These are phyloP conservation scores for Corapipo altera DNA, from an alignment of 2,113 vertebrate species.

Conservation along the genomic window DNA sequence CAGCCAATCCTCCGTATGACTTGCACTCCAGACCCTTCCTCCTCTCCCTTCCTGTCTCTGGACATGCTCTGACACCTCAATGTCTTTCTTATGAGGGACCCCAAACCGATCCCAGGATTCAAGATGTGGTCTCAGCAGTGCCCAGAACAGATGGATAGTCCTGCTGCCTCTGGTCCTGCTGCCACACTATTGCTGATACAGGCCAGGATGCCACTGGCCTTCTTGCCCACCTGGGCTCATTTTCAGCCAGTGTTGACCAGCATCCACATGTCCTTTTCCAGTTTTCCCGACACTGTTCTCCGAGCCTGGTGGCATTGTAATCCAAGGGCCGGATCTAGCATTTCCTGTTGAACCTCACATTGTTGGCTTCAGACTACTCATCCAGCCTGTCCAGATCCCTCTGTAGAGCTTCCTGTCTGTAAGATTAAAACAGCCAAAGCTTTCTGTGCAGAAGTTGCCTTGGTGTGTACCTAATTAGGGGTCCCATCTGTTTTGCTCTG, in stretches of 20 bases:
- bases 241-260: too few species aligned
- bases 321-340: neutral
- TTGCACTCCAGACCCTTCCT: neutral
- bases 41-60: neutral
- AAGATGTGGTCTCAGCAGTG: too few species aligned
- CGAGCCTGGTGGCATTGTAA: neutral
- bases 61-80: neutral
- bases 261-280: neutral
- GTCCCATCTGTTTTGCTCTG: neutral
- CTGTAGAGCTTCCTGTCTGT: neutral
- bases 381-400: neutral
- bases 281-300: neutral
- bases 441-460: neutral
- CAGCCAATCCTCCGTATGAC: neutral
- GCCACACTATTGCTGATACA: neutral
- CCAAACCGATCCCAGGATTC: neutral
- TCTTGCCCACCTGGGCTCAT: neutral
- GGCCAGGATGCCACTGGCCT: neutral
- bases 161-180: neutral
- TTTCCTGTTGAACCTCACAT: neutral
- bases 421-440: neutral
- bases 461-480: neutral
- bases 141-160: too few species aligned
- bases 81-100: neutral
- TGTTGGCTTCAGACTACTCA: fast-evolving